Base-by-base conservation (phyloP, 2,797 vertebrate species). In the Pipistrellus pygmaeus region DNA sequence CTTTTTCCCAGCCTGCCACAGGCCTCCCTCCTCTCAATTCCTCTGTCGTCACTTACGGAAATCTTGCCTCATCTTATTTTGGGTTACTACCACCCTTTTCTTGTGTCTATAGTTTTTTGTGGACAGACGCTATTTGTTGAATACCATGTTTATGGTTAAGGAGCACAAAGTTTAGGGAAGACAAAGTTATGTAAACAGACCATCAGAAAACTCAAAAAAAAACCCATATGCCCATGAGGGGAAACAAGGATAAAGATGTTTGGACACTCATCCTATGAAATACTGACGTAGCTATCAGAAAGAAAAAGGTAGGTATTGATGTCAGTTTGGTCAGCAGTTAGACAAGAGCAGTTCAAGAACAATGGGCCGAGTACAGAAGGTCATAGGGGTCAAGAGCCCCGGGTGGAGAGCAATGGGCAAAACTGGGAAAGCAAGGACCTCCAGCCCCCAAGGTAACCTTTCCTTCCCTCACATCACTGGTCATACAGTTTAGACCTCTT, bases 71-170 rank as follows among this genome's bases (percentile, higher is more conserved):
- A 62, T 55, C 75, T 80, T 51, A 48, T 41, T 85, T 23, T 14
- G 5, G 81, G 53, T 77, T 64, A 51, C 55, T 18, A 57, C 10
- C 57, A 62, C 7, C 32, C 25, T 62, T 81, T 44, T 11, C 81
- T 87, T 41, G 14, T 75, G 68, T 75, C 78, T 84, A 25, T 68
- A 85, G 25, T 8, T 81, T 27, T 86, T 81, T 94, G 60, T 93
- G 51, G 51, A 66, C 44, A 93, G 60, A 94, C 51, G 32, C 11
- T 62, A 30, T 85, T 92, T 78, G 69, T 15, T 78, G 46, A 69
- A 76, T 48, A 55, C 69, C 13, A 21, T 38, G n/a, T 81, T 76
- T 92, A 85, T 81, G 64, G 13, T 18, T 44, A 69, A 77, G 51
- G 23, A 68, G 30, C 77, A 60, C 38, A 68, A 72, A 92, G 76